Conservation (phyloP, 1,140 invertebrate genomes). For the Lycorma delicatula region DNA sequence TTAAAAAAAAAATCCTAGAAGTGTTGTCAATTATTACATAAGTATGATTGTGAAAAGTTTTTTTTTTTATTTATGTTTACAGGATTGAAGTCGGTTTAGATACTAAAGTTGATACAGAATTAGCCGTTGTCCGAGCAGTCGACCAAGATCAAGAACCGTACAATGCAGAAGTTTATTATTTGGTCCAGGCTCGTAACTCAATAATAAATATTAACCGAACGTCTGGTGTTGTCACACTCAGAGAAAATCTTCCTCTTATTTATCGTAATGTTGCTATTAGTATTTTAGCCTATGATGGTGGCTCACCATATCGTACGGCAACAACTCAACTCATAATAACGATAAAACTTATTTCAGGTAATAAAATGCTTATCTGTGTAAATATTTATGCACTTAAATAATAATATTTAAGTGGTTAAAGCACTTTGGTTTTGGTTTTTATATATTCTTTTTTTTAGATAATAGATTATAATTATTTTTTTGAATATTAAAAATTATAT, state of each 20-base stretch:
- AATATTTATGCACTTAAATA: too few relatives aligned
- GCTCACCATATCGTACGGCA: conserved; percentile 13
- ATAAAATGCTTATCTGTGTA: too few relatives aligned
- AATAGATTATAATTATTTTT: too few relatives aligned
- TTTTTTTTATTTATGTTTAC: conserved; percentile 6
- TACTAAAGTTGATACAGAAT: conserved; percentile 4
- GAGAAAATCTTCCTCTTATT: conserved; percentile 1
- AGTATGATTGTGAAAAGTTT: too few relatives aligned
- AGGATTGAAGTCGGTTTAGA: conserved; percentile 18
- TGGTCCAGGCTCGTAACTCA: conserved; percentile 2
- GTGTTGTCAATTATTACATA: too few relatives aligned
- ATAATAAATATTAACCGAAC: conserved; percentile 14
- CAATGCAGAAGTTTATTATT: conserved; percentile 21
- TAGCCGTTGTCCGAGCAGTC: conserved; percentile 13
- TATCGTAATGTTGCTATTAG: conserved; percentile 11
- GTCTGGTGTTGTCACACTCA: conserved; percentile 14
- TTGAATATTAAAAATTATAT: too few relatives aligned
- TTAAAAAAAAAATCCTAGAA: too few relatives aligned
- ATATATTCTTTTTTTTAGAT: too few relatives aligned
- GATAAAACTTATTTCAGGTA: conserved; percentile 21
- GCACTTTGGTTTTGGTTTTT: too few relatives aligned
- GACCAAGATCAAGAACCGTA: conserved; percentile 18
- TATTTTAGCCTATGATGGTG: conserved; percentile 19
- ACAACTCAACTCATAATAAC: conserved; percentile 16
- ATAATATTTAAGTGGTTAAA: too few relatives aligned